A percentile compares a stretch with the other conserved stretches of the same genome.
Evolutionary conservation across 2,113 vertebrate genomes (phyloP).

Genomic region (Excalfactoria chinensis): DNA sequence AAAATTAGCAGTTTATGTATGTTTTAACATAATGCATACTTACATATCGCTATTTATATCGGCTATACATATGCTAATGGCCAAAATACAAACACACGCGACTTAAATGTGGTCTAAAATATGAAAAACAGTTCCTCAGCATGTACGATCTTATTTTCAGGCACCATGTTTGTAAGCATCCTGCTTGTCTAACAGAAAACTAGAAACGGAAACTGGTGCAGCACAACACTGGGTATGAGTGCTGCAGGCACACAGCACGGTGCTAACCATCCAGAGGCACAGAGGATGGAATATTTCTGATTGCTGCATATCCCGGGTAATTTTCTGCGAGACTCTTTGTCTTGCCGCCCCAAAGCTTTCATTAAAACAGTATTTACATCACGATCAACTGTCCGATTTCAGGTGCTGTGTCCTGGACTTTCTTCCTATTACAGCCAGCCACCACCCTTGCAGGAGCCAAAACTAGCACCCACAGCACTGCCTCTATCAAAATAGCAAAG

Average conservation of each 20-base stretch:
- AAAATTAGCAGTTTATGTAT: not conserved
- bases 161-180: not conserved
- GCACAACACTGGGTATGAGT: not conserved
- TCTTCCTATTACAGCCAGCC: not conserved
- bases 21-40: not conserved
- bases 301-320: rapidly evolving
- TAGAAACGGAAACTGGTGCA: not conserved
- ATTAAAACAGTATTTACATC: not conserved
- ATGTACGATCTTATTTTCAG: not conserved
- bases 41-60: not conserved
- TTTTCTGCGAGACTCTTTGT: not conserved
- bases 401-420: not conserved
- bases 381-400: not conserved
- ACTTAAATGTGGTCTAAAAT: not conserved
- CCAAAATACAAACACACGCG: not conserved
- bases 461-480: not conserved
- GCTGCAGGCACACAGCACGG: not conserved
- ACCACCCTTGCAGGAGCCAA: not conserved
- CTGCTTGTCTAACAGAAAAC: not conserved
- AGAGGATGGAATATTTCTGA: not conserved
- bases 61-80: not conserved
- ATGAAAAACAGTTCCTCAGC: not conserved
- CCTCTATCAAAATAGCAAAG: not conserved
- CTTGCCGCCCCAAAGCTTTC: not conserved
- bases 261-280: not conserved